Base-by-base conservation (phyloP, 2,797 vertebrate species). In the Lepus oiostolus region DNA sequence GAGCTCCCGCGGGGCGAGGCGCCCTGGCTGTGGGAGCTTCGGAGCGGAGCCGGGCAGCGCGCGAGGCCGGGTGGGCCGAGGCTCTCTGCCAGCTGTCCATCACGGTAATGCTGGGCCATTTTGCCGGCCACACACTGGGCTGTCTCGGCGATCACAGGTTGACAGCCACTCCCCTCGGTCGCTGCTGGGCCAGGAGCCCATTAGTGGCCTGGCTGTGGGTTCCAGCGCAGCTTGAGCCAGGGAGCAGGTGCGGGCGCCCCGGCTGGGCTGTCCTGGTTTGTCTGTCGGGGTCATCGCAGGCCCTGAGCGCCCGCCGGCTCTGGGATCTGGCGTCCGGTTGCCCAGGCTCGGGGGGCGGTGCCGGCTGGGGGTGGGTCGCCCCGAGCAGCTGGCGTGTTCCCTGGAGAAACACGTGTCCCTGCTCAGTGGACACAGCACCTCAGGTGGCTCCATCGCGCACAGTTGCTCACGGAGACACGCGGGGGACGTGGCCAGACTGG, bases 21-120 rank as follows among this genome's bases (percentile, higher is more conserved):
- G 8, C 42, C 42, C 42, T 42, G 42, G 42, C 7, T 42, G 42
- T 42, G 8, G 28, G 75, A 67, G 67, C 58, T 32, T 60, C 90
- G 38, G 0, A 70, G 84, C 42, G 65, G 32, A 38, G 84, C 14
- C 0, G 16, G 52, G 32, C 68, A 24, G 0, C 52, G 81, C 82
- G 12, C 14, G 1, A 0, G 1, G 19, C 6, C 0, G 0, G 60
- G 50, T 11, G 2, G 50, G 84, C 76, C 52, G 4, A 79, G 0
- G 30, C 86, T 91, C 54, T 60, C 63, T 4, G 84, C 65, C 4
- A 0, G 24, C 0, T 50, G 52, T 70, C 95, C 94, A 96, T 97
- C 96, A 96, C 79, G 22, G 26, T 96, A 96, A 96, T 95, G 95
- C 96, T 14, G 83, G 71, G 67, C 94, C 94, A 96, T 79, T 95